Conservation (phyloP, 2,113 vertebrate genomes). For the Naja naja region DNA sequence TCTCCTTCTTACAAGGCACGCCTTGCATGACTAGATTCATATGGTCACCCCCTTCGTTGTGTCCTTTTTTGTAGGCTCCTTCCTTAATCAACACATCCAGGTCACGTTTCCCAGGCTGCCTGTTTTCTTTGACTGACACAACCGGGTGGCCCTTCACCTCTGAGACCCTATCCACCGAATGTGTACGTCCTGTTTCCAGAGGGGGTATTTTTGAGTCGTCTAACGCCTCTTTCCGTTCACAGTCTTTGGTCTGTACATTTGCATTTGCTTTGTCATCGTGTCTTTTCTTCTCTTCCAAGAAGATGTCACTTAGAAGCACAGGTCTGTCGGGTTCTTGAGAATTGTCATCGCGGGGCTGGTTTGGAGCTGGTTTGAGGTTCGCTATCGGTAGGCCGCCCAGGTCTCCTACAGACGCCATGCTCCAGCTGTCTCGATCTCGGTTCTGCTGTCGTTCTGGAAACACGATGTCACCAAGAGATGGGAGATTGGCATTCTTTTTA, state of each 20-base stretch:
- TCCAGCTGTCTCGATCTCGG: neutral
- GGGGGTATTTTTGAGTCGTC: neutral
- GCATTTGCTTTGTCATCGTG: neutral
- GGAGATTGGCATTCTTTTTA: neutral
- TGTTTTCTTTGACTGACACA: neutral
- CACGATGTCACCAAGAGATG: neutral
- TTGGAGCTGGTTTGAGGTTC: neutral
- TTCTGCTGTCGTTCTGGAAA: neutral
- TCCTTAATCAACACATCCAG: neutral
- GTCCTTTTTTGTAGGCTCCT: neutral
- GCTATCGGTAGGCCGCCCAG: neutral
- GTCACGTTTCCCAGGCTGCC: neutral
- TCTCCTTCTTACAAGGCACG: neutral
- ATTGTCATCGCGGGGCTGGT: neutral
- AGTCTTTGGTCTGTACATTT: neutral
- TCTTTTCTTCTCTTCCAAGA: slow-evolving; percentile 9
- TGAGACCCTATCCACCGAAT: neutral
- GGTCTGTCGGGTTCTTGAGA: neutral
- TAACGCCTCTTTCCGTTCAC: neutral
- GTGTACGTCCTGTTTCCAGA: neutral
- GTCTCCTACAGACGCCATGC: neutral
- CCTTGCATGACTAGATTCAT: neutral
- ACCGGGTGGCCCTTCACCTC: neutral
- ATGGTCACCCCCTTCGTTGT: neutral
- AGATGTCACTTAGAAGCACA: neutral